Evolutionary conservation across 1,140 invertebrate genomes (phyloP).

Genomic region (Dolichoris vasculosae): DNA sequence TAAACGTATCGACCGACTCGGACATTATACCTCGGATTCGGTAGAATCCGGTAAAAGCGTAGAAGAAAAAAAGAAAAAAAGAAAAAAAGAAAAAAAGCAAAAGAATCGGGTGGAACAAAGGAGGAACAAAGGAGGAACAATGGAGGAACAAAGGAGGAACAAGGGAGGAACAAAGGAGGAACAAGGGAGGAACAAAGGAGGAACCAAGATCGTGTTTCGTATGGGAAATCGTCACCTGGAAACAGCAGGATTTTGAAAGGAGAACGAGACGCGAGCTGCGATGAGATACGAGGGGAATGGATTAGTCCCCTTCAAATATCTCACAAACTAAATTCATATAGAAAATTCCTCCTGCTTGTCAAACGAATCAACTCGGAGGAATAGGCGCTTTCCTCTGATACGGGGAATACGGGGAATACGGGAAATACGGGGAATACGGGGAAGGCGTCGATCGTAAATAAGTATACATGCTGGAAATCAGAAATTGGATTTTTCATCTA

Average conservation of each 20-base stretch:
- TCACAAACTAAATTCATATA: conserved; percentile 2
- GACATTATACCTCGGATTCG: not conserved
- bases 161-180: no score
- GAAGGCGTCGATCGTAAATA: conserved; percentile 1
- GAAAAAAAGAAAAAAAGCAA: no score
- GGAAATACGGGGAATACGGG: no score
- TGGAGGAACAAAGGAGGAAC: no score
- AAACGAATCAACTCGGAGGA: not conserved
- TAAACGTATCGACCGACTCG: not conserved
- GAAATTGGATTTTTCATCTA: conserved; percentile 27
- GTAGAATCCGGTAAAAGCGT: not conserved
- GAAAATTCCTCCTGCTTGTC: not conserved
- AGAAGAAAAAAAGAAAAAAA: no score
- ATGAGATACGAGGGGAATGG: not conserved
- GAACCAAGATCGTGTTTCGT: not conserved
- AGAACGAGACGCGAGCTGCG: not conserved
- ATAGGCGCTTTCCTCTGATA: not conserved
- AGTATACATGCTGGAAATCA: not conserved
- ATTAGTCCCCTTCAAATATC: not conserved
- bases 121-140: no score
- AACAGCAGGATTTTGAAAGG: not conserved
- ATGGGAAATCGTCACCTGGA: not conserved
- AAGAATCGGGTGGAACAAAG: not conserved
- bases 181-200: no score
- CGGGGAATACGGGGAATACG: no score